Base-by-base conservation (phyloP, 2,113 vertebrate genomes). In the Seriola dumerili region DNA sequence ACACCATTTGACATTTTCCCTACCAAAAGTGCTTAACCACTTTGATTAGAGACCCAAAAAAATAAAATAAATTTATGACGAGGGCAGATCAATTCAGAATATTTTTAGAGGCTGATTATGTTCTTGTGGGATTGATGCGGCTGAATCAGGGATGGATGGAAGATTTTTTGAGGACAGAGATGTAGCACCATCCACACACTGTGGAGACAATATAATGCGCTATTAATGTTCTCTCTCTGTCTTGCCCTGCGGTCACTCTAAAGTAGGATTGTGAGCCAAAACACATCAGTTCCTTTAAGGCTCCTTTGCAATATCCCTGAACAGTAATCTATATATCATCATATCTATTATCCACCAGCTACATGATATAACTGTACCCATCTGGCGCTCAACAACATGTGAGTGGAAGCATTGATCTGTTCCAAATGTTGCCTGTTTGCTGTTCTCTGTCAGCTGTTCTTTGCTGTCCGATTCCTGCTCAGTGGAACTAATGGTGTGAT, bases 21-120 rank as follows among this genome's bases (percentile, higher is more conserved):
- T 44, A 80, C 75, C 73, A 88, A 92, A 88, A 92, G 92, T 93
- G 88, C 90, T 91, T 89, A 93, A 85, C 80, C 61, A 87, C 83
- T 89, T 87, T 93, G 76, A 91, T 80, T 80, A 82, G 81, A 84
- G 89, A 73, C 25, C 29, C 16, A 59, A 54, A 71, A 62, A 67
- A 57, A 42, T 7, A 52, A 36, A 70, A 83, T 36, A 75, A 8
- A 78, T 68, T 54, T 3, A 61, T 76, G 74, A 86, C 9, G 23
- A 85, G 61, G 10, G 25, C 78, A 72, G 72, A 75, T 83, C 59
- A 86, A 85, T 87, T 83, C 36, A 55, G 36, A 72, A 79, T 79
- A 83, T 50, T 85, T 85, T 84, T 19, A 25, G 55, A 32, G 42
- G 19, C 62, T 57, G n/a, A 38, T 75, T 79, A 73, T 81, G 62